Evolutionary conservation across 2,888 invertebrate genomes (phyloP).

Genomic region (Sisyra terminalis): DNA sequence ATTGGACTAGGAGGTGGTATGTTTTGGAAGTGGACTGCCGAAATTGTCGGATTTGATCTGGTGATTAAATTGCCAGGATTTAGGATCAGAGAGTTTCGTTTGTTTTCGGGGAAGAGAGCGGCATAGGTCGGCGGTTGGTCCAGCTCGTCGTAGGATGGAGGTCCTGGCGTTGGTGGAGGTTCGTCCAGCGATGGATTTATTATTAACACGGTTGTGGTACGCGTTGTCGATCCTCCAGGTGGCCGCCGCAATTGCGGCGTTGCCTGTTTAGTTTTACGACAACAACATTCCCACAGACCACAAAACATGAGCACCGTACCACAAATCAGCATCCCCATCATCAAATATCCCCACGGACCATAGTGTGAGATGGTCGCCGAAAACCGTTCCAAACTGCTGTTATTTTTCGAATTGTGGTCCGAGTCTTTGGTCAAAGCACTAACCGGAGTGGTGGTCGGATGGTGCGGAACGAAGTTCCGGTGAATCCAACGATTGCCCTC

Average conservation of each 20-base stretch:
- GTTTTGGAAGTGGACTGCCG: no score
- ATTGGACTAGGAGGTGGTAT: no score
- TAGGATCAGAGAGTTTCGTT: conserved; percentile 3
- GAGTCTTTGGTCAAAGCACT: background rate
- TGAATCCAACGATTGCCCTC: conserved; percentile 3
- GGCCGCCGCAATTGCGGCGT: conserved; percentile 10
- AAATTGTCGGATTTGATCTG: no score
- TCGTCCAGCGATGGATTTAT: conserved; percentile 19
- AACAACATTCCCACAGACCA: conserved; percentile 42
- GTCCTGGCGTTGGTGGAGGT: conserved; percentile 23
- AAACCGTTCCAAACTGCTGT: conserved; percentile 20
- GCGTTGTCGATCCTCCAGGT: conserved; percentile 10
- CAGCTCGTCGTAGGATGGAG: conserved; percentile 46
- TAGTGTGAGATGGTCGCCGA: conserved; percentile 47
- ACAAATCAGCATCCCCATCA: conserved; percentile 52
- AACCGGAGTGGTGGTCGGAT: conserved; percentile 11
- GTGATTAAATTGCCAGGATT: conserved; percentile 2
- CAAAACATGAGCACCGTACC: conserved; percentile 53
- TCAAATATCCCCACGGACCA: conserved; percentile 57
- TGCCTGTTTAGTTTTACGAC: conserved; percentile 25
- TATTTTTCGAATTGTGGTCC: background rate
- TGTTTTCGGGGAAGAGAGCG: conserved; percentile 38
- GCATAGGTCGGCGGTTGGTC: conserved; percentile 48
- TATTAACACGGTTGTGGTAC: conserved; percentile 20
- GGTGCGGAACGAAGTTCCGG: background rate